Evolutionary conservation across 1,140 invertebrate genomes (phyloP), one percentile per base, ranked within the genome.

Genomic region (Solenopsis fugax): DNA sequence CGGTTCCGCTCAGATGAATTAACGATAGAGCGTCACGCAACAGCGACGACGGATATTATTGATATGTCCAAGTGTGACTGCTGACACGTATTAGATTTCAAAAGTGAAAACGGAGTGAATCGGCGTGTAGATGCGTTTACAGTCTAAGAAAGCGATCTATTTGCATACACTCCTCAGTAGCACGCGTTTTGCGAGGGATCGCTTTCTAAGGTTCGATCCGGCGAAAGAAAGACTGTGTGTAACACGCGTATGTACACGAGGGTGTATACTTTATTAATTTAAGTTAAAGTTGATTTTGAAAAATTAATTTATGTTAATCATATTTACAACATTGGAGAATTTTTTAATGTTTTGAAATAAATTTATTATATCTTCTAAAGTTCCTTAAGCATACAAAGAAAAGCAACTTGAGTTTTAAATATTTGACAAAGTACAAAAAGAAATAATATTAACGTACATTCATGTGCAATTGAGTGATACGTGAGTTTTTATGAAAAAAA

Each of bases 101-200:
- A 84, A 84, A 84, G 80, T 84, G 80, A 84, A 84, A 84, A 73
- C 54, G 13, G 18, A 34, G 76, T 18, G 24, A 54, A 60, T 48
- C 48, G 67, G 24, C 71, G 45, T 72, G 37, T 58, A 24, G 18
- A 24, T 29, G 80, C 54, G 12, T 54, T 48, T 12, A 58, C 9
- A n/a, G 12, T 21, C 41, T 41, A 84, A 84, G 80, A 84, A 73
- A 84, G 80, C 69, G 80, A 75, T 62, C 45, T 41, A 84, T 84
- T 52, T 73, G 13, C 24, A 73, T 37, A 45, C 18, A 7, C 37
- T 72, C 18, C 54, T 60, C 41, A 16, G 37, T 64, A 18, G 13
- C 37, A 21, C n/a, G 4, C 0, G 12, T 71, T 24, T 72, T 41
- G 9, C 16, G 41, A 67, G 13, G 16, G 24, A 73, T 62, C 69